Evolutionary conservation across 2,888 invertebrate species (phyloP), one percentile per base, ranked within the genome.

Genomic region (Pediacus dermestoides): DNA sequence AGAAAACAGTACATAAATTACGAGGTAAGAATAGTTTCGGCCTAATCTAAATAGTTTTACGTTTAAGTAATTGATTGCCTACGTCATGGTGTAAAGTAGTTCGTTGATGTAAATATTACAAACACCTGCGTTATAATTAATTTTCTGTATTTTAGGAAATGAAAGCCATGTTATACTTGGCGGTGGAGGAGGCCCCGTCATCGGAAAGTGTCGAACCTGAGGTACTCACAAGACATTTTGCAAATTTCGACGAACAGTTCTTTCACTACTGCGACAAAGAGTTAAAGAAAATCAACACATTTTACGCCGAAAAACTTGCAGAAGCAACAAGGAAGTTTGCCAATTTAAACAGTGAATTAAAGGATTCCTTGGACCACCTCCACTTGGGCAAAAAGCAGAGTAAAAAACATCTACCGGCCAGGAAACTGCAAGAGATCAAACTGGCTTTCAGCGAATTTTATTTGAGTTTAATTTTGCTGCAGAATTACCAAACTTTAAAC

Each of bases 391-490:
- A 59, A 42, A 55, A 65, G 44, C 58, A 57, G 47, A 45, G 42
- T 31, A 55, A 56, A 35, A 64, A 58, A 46, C 57, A 55, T 49
- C 70, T 80, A 10, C 78, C 82, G 0, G 73, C 79, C 0, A 73
- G 86, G 27, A 88, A 86, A 63, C 70, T 85, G 37, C 85, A 86
- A 61, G 89, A 90, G 64, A 70, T 92, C 45, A 89, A 89, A 68
- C 73, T 91, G 48, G 91, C 91, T 34, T 92, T 89, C 70, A 88
- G 87, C 57, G 91, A 91, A 72, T 92, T 89, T 68, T 93, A 91
- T 69, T 75, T 91, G 35, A 86, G 86, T 54, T 72, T 92, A 37
- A 88, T 92, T 56, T 70, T 91, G 25, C 70, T 91, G 34, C 91
- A 91, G 69, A 92, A 91, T 67, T 89, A 88, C 66, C 89, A 92